Evolutionary conservation across 2,888 invertebrate genomes (phyloP).

Genomic region (Cephonodes hylas): DNA sequence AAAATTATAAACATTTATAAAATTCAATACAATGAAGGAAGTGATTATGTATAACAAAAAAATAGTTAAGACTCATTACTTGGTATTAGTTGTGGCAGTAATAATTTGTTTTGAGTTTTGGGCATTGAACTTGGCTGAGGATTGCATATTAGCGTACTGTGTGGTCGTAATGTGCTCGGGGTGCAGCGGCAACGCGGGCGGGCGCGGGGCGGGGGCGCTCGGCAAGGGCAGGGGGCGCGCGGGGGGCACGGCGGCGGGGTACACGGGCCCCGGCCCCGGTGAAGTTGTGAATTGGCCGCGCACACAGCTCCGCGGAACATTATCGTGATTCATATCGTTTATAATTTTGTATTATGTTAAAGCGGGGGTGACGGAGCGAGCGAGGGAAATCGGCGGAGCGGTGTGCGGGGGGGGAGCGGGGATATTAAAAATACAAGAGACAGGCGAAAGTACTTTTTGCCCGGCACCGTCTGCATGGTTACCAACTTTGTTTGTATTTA

Average conservation of each 20-base stretch:
- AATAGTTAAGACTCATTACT: not conserved
- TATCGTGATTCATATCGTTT: constrained; percentile 81
- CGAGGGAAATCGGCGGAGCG: constrained; percentile 16
- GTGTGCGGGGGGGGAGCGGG: constrained; percentile 44
- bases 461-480: constrained; percentile 65
- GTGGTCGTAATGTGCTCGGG: constrained; percentile 26
- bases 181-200: constrained; percentile 37
- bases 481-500: constrained; percentile 71
- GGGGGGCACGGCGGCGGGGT: constrained; percentile 36
- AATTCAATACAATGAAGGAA: too few relatives aligned
- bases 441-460: constrained; percentile 61
- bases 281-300: constrained; percentile 78
- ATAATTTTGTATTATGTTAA: constrained; percentile 82
- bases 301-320: constrained; percentile 68
- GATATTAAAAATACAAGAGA: constrained; percentile 79
- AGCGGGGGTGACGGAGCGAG: constrained; percentile 45
- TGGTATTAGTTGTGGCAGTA: not conserved
- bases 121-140: not conserved
- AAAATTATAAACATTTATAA: too few relatives aligned
- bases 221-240: constrained; percentile 36
- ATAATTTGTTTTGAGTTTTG: not conserved
- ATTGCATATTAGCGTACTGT: constrained; percentile 12
- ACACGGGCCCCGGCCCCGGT: constrained; percentile 50
- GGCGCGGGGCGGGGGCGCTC: constrained; percentile 21
- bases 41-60: not conserved